phyloP scores from a whole-genome alignment of 2,888 invertebrate genomes.

The Xestia sexstrigata region DNA sequence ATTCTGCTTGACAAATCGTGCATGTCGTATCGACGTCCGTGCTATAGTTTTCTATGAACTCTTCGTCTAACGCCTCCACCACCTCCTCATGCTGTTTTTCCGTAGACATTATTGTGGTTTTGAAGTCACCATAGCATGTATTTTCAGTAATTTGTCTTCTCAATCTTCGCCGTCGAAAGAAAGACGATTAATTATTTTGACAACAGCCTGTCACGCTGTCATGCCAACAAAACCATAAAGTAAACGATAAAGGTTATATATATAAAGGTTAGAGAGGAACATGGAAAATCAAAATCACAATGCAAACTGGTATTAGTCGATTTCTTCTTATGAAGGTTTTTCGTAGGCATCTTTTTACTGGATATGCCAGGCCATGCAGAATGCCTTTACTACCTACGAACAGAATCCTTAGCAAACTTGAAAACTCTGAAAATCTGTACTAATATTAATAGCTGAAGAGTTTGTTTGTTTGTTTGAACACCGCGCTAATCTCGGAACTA shows the following conservation, averaged over 20 bases:
- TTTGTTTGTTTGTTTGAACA: no score
- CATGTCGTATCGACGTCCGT: conserved; percentile 58
- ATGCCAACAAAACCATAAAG: background rate
- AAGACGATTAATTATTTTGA: conserved; percentile 15
- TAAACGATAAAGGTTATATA: no score
- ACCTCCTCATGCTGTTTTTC: conserved; percentile 35
- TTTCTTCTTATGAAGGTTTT: background rate
- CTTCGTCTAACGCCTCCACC: conserved; percentile 43
- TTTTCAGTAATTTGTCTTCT: background rate
- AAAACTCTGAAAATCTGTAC: no score
- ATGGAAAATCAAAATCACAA: background rate
- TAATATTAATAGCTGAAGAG: no score
- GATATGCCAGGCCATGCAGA: background rate
- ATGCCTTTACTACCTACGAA: background rate
- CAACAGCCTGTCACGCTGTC: conserved; percentile 12
- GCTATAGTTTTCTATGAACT: conserved; percentile 6
- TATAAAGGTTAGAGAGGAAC: background rate
- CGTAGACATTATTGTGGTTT: conserved; percentile 51
- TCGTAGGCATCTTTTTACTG: background rate
- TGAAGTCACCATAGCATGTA: conserved; percentile 3
- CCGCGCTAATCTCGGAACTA: no score
- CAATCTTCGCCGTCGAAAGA: background rate
- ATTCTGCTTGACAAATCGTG: conserved; percentile 70
- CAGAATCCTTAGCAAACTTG: background rate
- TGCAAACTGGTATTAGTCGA: conserved; percentile 1